Evolutionary conservation across 2,113 vertebrate species (phyloP), one percentile per base, ranked within the genome.

Genomic region (Mandrillus leucophaeus): DNA sequence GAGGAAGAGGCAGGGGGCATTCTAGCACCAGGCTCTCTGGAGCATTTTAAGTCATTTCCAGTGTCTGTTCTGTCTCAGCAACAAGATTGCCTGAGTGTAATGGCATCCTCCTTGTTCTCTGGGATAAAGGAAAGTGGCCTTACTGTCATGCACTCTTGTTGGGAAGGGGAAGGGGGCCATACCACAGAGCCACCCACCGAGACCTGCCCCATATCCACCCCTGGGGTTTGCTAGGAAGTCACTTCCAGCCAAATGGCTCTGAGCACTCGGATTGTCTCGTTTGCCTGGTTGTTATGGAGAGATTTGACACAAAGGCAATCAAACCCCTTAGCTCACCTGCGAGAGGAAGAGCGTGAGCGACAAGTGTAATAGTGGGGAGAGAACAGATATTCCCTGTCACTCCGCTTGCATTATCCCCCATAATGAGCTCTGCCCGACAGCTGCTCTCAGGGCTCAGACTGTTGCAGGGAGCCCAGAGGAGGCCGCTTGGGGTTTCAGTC

Each of bases 241-340:
- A 23, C 66, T 90, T 73, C 55, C 57, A 25, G 75, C 50, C 91
- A 50, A 79, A 38, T 48, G 30, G n/a, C 95, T 91, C 48, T 3
- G 61, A 95, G 64, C 66, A 72, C 82, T 88, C 6, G 14, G n/a
- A 94, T 45, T 32, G 68, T 96, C 94, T 98, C 66, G 0, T 96
- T 50, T 32, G 66, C 95, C 83, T 27, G 72, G 90, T 76, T 97
- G 90, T 93, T 96, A 94, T 35, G 50, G 88, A 95, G 72, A 80
- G 66, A 93, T 18, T 61, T 2, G 32, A 90, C 95, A 94, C 81
- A 40, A 88, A 52, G 84, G 87, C 97, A 88, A 91, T 97, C 95
- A 98, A 94, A 90, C 93, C 96, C 87, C 88, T 79, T 35, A 88
- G 90, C 94, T 96, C 95, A 97, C 96, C 92, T 96, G 93, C 35